phyloP scores from a whole-genome alignment of 2,888 invertebrate species.

The Epinotia brunnichana region DNA sequence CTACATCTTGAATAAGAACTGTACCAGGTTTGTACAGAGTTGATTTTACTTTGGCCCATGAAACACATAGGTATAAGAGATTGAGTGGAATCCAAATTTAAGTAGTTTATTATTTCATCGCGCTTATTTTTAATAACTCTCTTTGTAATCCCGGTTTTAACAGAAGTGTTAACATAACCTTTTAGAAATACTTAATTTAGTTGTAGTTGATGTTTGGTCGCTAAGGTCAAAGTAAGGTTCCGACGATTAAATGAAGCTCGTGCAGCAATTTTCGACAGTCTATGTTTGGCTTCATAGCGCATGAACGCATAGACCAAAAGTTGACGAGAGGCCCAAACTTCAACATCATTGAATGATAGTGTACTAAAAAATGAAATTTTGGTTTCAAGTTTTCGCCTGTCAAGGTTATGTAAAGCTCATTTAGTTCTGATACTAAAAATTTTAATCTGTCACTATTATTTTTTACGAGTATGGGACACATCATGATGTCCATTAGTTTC shows the following conservation, averaged over 20 bases:
- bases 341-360: background rate
- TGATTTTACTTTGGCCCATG: conserved; percentile 6
- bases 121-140: conserved; percentile 3
- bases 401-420: conserved; percentile 10
- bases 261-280: conserved; percentile 43
- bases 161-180: conserved; percentile 20
- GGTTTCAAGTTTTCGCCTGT: background rate
- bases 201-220: conserved; percentile 43
- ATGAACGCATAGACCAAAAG: background rate
- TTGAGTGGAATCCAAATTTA: background rate
- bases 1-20: conserved; percentile 4
- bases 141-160: conserved; percentile 14
- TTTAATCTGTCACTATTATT: background rate
- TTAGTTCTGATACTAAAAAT: conserved; percentile 11
- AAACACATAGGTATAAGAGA: background rate
- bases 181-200: conserved; percentile 39
- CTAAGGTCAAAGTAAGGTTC: conserved; percentile 37
- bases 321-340: conserved; percentile 3
- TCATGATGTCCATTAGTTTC: background rate
- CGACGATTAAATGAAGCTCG: conserved; percentile 37
- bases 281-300: conserved; percentile 30
- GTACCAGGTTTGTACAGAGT: conserved; percentile 1
- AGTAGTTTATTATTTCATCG: conserved; percentile 2
- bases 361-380: conserved; percentile 1
- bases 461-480: background rate